phyloP scores from a whole-genome alignment of 1,140 invertebrate genomes.

The Hydropsyche tenuis region DNA sequence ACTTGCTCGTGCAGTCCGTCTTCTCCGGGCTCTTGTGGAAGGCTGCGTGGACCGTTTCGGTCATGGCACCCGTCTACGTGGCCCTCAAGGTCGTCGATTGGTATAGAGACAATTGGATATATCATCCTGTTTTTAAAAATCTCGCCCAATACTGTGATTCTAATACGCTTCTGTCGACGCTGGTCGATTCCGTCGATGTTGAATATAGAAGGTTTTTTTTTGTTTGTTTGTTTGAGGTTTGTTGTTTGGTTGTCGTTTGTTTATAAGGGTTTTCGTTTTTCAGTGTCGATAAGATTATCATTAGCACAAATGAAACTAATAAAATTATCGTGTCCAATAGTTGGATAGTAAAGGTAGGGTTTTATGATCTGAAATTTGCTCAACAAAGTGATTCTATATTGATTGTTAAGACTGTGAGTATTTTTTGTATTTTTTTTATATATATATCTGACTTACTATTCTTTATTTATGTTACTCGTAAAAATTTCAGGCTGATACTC shows the following conservation, averaged over 20 bases:
- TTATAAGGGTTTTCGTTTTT: slow-evolving; percentile 51
- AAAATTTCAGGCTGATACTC: slow-evolving; percentile 71
- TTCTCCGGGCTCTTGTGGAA: slow-evolving; percentile 38
- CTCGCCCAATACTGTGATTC: slow-evolving; percentile 70
- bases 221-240: slow-evolving; percentile 25
- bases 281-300: slow-evolving; percentile 78
- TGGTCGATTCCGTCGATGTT: slow-evolving; percentile 76
- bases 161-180: slow-evolving; percentile 68
- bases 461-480: background rate
- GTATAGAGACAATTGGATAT: slow-evolving; percentile 71
- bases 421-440: slow-evolving; percentile 38
- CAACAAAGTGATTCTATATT: slow-evolving; percentile 81
- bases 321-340: slow-evolving; percentile 82
- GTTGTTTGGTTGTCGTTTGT: background rate
- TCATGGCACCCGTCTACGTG: slow-evolving; percentile 54
- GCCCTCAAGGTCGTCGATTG: slow-evolving; percentile 67
- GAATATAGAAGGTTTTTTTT: slow-evolving; percentile 74
- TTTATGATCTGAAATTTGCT: slow-evolving; percentile 76
- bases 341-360: slow-evolving; percentile 87
- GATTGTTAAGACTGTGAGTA: slow-evolving; percentile 69
- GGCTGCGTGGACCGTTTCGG: slow-evolving; percentile 55
- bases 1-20: background rate
- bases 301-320: slow-evolving; percentile 71
- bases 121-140: slow-evolving; percentile 77
- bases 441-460: slow-evolving; percentile 9